These are phyloP conservation scores for Lepisosteus oculatus DNA, from an alignment of 2,113 vertebrate species.

Conservation along the genomic window DNA sequence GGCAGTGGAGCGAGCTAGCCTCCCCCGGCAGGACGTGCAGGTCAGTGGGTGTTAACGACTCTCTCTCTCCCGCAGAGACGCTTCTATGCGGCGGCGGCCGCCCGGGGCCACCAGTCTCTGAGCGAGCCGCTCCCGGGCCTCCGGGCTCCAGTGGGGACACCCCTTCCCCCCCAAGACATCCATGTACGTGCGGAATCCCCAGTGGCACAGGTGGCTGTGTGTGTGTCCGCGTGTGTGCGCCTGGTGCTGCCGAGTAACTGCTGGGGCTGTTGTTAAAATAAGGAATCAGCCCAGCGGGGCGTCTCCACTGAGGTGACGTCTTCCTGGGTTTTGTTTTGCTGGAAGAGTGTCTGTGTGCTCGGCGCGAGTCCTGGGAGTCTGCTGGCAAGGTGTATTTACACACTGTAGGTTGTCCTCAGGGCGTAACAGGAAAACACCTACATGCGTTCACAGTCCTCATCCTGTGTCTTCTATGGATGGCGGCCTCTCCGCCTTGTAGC, in stretches of 20 bases:
- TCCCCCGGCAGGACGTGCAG: conserved; percentile 80
- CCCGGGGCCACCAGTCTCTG: conserved; percentile 36
- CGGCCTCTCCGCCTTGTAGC: too few relatives aligned
- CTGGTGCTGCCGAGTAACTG: background rate
- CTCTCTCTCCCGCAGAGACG: conserved; percentile 46
- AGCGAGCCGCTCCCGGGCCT: conserved; percentile 40
- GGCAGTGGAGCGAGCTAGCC: conserved; percentile 55
- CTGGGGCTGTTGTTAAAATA: too few relatives aligned
- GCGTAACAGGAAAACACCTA: too few relatives aligned
- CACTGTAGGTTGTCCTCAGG: too few relatives aligned
- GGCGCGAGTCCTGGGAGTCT: too few relatives aligned
- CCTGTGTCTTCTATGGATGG: too few relatives aligned
- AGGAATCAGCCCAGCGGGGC: too few relatives aligned
- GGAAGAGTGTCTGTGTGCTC: background rate
- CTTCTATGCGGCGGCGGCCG: conserved; percentile 37
- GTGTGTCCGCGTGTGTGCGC: background rate
- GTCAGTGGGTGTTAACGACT: conserved; percentile 66
- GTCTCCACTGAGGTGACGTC: background rate
- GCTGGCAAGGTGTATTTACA: too few relatives aligned
- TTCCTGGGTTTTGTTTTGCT: background rate
- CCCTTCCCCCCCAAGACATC: conserved; percentile 41
- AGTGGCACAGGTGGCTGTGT: too few relatives aligned
- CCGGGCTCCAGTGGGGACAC: conserved; percentile 36
- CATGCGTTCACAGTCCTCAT: too few relatives aligned
- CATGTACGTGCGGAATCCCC: conserved; percentile 41